Percentiles rank a stretch among this genome's conserved stretches.
phyloP scores from a whole-genome alignment of 1,140 invertebrate genomes.

The Chionoecetes opilio region DNA sequence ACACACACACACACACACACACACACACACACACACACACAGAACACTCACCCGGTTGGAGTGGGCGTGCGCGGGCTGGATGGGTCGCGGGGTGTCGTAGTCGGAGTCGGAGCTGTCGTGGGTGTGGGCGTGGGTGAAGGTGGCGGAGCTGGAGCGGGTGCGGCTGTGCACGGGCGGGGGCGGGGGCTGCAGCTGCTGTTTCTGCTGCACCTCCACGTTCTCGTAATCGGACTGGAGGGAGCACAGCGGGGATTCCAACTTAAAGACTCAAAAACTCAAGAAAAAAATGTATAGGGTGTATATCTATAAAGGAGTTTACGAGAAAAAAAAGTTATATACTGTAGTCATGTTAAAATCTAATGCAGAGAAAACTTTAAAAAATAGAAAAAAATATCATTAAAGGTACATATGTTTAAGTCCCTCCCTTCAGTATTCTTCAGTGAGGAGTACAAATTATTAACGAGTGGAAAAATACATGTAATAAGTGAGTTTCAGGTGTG shows the following conservation, averaged over 20 bases:
- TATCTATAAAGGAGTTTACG: too few relatives aligned
- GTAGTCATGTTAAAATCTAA: too few relatives aligned
- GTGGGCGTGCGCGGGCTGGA: conserved; percentile 40
- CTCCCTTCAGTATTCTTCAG: too few relatives aligned
- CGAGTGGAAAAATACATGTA: too few relatives aligned
- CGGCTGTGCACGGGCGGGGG: conserved; percentile 1
- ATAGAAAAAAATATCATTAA: too few relatives aligned
- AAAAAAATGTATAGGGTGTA: background rate
- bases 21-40: conserved; percentile 43
- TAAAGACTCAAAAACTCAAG: background rate
- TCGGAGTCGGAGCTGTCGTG: conserved; percentile 65
- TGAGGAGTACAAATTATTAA: too few relatives aligned
- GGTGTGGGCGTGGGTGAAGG: conserved; percentile 39
- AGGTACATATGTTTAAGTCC: too few relatives aligned
- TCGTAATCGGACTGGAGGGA: conserved; percentile 61
- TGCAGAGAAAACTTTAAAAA: too few relatives aligned
- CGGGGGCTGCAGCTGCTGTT: conserved; percentile 33
- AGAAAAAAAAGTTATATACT: too few relatives aligned
- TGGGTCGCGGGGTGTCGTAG: conserved; percentile 44
- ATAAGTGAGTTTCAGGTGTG: too few relatives aligned
- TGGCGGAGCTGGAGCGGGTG: background rate
- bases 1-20: conserved; percentile 51
- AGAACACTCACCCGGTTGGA: conserved; percentile 71
- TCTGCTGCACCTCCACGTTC: conserved; percentile 65
- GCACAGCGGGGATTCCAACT: background rate